phyloP scores from a whole-genome alignment of 2,888 invertebrate genomes.

The Oxytorus armatus region DNA sequence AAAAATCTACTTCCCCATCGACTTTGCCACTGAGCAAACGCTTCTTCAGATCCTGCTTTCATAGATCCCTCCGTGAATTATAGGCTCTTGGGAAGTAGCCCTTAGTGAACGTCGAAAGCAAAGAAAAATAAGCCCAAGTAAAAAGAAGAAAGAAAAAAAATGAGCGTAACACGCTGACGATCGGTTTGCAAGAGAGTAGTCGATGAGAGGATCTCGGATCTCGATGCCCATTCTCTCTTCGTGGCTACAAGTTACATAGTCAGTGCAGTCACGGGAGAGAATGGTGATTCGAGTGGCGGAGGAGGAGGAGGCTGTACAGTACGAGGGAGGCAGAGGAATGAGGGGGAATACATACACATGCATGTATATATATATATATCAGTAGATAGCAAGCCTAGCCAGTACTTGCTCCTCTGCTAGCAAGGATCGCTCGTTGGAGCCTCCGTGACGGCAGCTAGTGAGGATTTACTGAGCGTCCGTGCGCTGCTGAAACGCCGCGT shows the following conservation, averaged over 20 bases:
- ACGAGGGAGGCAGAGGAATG: slow-evolving; percentile 71
- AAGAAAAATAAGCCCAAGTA: too few species aligned
- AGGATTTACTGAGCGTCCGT: slow-evolving; percentile 81
- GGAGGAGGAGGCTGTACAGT: slow-evolving; percentile 63
- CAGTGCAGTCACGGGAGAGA: slow-evolving; percentile 56
- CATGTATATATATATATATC: slow-evolving; percentile 69
- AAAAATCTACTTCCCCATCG: background rate
- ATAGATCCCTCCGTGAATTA: slow-evolving; percentile 38
- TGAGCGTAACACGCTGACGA: slow-evolving; percentile 62
- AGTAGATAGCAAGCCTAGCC: slow-evolving; percentile 69
- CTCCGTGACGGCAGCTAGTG: slow-evolving; percentile 81
- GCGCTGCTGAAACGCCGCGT: slow-evolving; percentile 66
- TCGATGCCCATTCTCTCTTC: slow-evolving; percentile 57
- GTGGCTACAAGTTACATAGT: slow-evolving; percentile 59
- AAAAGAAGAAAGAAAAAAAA: slow-evolving; percentile 30
- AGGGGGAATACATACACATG: slow-evolving; percentile 45
- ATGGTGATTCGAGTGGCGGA: slow-evolving; percentile 61
- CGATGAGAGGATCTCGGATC: slow-evolving; percentile 66
- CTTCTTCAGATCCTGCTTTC: slow-evolving; percentile 15
- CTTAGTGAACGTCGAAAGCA: slow-evolving; percentile 25
- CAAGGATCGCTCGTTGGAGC: slow-evolving; percentile 75
- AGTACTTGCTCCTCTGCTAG: slow-evolving; percentile 62
- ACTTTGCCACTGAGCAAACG: slow-evolving; percentile 14
- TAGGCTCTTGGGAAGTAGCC: slow-evolving; percentile 34
- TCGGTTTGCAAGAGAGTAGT: slow-evolving; percentile 52